Conservation (phyloP, 2,888 invertebrate genomes). For the Tyria jacobaeae region DNA sequence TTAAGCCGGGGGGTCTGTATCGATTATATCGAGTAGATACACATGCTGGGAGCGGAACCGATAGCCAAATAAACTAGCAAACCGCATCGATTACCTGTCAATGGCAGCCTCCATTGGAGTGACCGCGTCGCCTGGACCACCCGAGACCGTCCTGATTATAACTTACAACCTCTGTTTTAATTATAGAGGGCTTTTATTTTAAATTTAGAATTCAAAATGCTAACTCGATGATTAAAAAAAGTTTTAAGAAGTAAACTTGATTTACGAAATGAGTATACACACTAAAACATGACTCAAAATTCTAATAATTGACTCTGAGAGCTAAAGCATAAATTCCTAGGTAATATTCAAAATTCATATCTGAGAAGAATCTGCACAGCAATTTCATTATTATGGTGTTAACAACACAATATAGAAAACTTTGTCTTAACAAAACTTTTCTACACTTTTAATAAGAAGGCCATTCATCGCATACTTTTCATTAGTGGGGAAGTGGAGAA, state of each 20-base stretch:
- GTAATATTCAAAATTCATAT: slow-evolving; percentile 21
- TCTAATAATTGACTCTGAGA: not conserved
- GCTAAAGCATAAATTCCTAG: slow-evolving; percentile 7
- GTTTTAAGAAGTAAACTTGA: not conserved
- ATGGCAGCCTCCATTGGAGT: slow-evolving; percentile 72
- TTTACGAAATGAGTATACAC: not conserved
- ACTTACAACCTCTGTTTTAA: slow-evolving; percentile 32
- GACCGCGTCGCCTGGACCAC: slow-evolving; percentile 70
- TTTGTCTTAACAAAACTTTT: slow-evolving; percentile 76
- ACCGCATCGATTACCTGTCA: slow-evolving; percentile 86
- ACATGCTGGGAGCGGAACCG: slow-evolving; percentile 77
- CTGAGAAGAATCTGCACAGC: slow-evolving; percentile 45
- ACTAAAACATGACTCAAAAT: not conserved
- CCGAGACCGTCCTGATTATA: slow-evolving; percentile 57
- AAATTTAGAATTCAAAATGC: slow-evolving; percentile 4
- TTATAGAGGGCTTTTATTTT: slow-evolving; percentile 11
- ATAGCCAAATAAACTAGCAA: slow-evolving; percentile 86
- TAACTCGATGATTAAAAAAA: too few relatives aligned
- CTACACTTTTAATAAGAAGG: slow-evolving; percentile 80
- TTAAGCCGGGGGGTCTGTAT: slow-evolving; percentile 65
- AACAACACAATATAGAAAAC: slow-evolving; percentile 68
- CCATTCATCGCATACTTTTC: slow-evolving; percentile 81
- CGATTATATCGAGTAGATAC: slow-evolving; percentile 82
- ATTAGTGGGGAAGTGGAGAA: slow-evolving; percentile 63
- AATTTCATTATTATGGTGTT: slow-evolving; percentile 59